Evolutionary conservation across 2,113 vertebrate species (phyloP).

Genomic region (Genyomyrus donnyi): DNA sequence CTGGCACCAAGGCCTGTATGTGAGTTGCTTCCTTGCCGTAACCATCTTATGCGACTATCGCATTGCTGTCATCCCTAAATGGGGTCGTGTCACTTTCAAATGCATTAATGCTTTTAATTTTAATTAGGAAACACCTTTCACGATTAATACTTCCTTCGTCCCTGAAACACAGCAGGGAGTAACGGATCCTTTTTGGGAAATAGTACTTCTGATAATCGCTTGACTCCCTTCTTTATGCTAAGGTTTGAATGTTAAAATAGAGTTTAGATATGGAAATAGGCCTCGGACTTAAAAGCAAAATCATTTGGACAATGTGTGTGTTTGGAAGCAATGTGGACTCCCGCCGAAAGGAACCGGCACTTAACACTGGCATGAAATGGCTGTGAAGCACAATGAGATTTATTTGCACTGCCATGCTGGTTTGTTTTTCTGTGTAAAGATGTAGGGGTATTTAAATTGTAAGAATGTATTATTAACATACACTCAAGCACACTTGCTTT

Average conservation of each 20-base stretch:
- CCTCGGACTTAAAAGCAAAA: neutral
- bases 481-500: slow-evolving; percentile 42
- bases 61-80: neutral
- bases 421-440: slow-evolving; percentile 45
- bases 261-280: neutral
- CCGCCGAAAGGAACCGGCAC: neutral
- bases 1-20: neutral
- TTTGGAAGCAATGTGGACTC: neutral
- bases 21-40: neutral
- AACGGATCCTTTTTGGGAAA: neutral
- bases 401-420: slow-evolving; percentile 65
- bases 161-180: neutral
- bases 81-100: neutral
- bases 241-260: neutral
- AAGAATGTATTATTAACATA: slow-evolving; percentile 54
- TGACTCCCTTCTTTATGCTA: neutral
- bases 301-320: neutral
- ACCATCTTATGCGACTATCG: neutral
- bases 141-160: neutral
- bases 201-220: neutral
- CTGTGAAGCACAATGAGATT: slow-evolving; percentile 56
- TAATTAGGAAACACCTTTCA: neutral
- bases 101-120: neutral
- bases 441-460: slow-evolving; percentile 49
- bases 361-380: slow-evolving; percentile 15